Evolutionary conservation across 2,888 invertebrate species (phyloP).

Genomic region (Scelioninae gen. 2): DNA sequence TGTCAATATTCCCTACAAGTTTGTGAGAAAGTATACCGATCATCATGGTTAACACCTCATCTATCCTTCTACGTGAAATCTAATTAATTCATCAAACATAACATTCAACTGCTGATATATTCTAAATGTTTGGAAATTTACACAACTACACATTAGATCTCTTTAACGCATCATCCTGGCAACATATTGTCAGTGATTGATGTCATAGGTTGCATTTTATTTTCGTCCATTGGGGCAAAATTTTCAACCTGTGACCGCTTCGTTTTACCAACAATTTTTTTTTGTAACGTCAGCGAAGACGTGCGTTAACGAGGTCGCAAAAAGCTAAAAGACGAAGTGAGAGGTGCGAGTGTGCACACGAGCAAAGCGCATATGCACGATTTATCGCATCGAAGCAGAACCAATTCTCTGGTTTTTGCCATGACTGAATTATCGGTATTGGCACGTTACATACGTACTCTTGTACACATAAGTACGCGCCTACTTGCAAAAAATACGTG

Average conservation of each 20-base stretch:
- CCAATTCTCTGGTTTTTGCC: constrained; percentile 68
- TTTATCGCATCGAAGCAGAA: constrained; percentile 64
- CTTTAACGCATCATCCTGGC: too few relatives aligned
- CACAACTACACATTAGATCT: too few relatives aligned
- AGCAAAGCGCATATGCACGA: constrained; percentile 56
- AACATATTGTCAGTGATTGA: background rate
- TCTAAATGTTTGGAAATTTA: too few relatives aligned
- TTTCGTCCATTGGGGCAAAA: constrained; percentile 2
- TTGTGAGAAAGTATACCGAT: too few relatives aligned
- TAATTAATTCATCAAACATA: too few relatives aligned
- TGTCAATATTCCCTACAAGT: too few relatives aligned
- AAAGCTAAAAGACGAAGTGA: constrained; percentile 60
- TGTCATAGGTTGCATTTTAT: background rate
- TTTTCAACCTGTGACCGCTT: constrained; percentile 14
- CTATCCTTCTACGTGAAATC: too few relatives aligned
- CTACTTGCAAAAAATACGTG: constrained; percentile 54
- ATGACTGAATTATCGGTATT: constrained; percentile 73
- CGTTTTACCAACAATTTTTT: constrained; percentile 23
- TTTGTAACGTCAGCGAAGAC: constrained; percentile 54
- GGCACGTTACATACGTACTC: constrained; percentile 66
- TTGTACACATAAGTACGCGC: constrained; percentile 64
- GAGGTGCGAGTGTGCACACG: constrained; percentile 59
- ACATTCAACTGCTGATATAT: too few relatives aligned
- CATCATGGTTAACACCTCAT: too few relatives aligned
- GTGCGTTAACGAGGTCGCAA: constrained; percentile 65